Percentiles rank a stretch among this genome's conserved stretches.
These are phyloP conservation scores for Theonella swinhoei DNA, from an alignment of 37 sponge, comb jelly and placozoan genomes.

Conservation along the genomic window DNA sequence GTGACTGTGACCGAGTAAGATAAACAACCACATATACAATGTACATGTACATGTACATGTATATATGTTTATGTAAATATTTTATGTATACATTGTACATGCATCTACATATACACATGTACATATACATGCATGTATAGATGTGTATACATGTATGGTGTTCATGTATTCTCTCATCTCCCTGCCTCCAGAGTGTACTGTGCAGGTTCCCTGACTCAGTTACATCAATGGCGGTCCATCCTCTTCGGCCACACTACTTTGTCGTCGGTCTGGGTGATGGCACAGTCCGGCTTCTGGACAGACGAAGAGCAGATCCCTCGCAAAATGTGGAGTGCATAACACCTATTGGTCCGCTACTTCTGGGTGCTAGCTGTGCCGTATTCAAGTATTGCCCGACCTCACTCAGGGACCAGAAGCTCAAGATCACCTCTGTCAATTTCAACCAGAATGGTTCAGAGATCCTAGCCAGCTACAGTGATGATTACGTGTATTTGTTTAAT, in stretches of 20 bases:
- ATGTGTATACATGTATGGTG: no score
- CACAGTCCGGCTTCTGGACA: slow-evolving; percentile 63
- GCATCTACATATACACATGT: neutral
- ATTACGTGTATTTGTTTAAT: slow-evolving; percentile 83
- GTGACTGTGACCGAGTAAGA: slow-evolving; percentile 39
- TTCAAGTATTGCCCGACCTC: slow-evolving; percentile 27
- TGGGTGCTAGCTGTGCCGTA: neutral
- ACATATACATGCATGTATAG: no score
- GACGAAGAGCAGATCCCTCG: slow-evolving; percentile 41
- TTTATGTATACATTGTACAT: neutral
- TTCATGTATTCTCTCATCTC: neutral
- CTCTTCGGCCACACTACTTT: slow-evolving; percentile 67
- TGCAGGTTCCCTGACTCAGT: slow-evolving; percentile 55
- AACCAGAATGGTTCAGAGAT: slow-evolving; percentile 68
- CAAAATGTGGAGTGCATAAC: neutral
- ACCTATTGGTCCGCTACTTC: neutral
- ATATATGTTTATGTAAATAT: no score
- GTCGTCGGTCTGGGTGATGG: slow-evolving; percentile 73
- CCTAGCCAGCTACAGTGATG: slow-evolving; percentile 80
- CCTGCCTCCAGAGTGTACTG: slow-evolving; percentile 52
- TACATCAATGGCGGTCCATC: slow-evolving; percentile 74
- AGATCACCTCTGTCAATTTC: slow-evolving; percentile 78
- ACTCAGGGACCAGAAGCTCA: slow-evolving; percentile 23
- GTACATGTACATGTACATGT: no score
- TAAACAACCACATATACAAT: neutral